Base-by-base conservation (phyloP, 2,888 invertebrate species). In the Stenoptilia bipunctidactyla region DNA sequence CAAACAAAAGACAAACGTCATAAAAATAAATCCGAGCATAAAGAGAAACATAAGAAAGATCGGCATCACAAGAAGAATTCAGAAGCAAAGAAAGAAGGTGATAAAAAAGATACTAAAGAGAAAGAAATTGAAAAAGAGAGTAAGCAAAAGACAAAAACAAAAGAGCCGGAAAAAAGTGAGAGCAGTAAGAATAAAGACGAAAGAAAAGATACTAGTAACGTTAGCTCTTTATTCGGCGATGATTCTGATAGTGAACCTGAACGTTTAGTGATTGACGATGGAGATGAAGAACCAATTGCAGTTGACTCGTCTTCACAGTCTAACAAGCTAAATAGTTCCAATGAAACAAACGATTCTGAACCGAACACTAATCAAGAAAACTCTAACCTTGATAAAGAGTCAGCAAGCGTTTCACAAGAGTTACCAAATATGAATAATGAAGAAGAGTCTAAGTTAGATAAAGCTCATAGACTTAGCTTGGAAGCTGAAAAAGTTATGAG, bases 261-360 rank as follows among this genome's bases (percentile, higher is more conserved):
- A 48, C 66, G 67, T 41, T 53, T 76, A 40, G 56, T 74, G 5
- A 73, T 72, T 34, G 74, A 74, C 44, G 60, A 66, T 39, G 55
- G 53, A 34, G 46, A 37, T 30, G 56, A 56, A 45, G 49, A 36
- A 55, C 56, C 15, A 44, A 53, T 38, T 52, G 3, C 10, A 4
- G n/a, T n/a, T 8, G n/a, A 30, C 3, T 34, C 34, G 3, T 13
- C 34, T 4, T 14, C 13, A 4, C 13, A 34, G 8, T 34, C 34
- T 5, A 6, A 34, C 5, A 34, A 34, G 4, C 6, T 13, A 2
- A 13, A 13, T 5, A 34, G 13, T 4, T 34, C 34, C 8, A 13
- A 13, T 4, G 34, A 34, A 9, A 34, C 13, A 34, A 8, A 2
- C 3, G 34, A 13, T 5, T 4, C 13, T 8, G 13, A 34, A 5